Evolutionary conservation across 2,888 invertebrate genomes (phyloP).

Genomic region (Pediacus dermestoides): DNA sequence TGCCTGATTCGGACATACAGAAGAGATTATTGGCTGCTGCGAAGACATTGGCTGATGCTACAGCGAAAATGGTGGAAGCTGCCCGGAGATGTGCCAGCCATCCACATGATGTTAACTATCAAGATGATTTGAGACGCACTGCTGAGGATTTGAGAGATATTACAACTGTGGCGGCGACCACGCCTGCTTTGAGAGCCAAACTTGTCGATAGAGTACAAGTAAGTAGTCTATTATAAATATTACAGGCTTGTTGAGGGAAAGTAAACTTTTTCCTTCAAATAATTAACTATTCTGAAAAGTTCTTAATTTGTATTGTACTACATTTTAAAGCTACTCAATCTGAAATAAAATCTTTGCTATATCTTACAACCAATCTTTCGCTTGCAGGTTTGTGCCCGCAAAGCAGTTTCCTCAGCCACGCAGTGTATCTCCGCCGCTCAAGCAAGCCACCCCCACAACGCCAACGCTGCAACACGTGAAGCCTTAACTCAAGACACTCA

Average conservation of each 20-base stretch:
- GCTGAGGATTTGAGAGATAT: conserved; percentile 92
- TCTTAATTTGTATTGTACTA: no score
- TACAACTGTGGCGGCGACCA: conserved; percentile 78
- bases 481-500: conserved; percentile 72
- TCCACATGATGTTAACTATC: conserved; percentile 76
- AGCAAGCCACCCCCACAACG: conserved; percentile 72
- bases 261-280: no score
- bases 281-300: no score
- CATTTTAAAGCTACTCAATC: no score
- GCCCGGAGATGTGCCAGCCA: conserved; percentile 87
- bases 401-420: conserved; percentile 83
- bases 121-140: conserved; percentile 79
- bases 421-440: conserved; percentile 89
- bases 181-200: conserved; percentile 69
- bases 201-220: conserved; percentile 63
- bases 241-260: no score
- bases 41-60: conserved; percentile 91
- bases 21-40: conserved; percentile 90
- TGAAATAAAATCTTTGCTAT: no score
- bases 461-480: conserved; percentile 65
- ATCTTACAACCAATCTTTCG: no score
- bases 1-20: conserved; percentile 85
- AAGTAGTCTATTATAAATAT: no score
- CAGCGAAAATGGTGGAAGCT: conserved; percentile 94
- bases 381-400: conserved; percentile 67